These are phyloP conservation scores for Mesopsocus fuscifrons DNA, from an alignment of 2,888 invertebrate genomes.

Conservation along the genomic window DNA sequence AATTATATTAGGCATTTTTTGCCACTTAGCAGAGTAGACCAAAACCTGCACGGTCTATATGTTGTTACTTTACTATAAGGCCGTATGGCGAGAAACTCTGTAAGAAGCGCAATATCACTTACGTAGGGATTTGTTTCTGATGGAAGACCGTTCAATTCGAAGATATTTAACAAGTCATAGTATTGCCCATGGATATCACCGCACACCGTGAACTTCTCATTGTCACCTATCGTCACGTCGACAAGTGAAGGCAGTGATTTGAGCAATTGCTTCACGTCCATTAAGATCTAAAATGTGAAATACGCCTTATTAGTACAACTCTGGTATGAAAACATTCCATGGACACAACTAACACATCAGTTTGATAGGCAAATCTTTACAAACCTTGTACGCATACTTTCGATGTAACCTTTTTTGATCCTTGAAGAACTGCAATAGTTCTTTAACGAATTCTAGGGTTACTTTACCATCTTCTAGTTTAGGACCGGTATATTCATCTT, in stretches of 20 bases:
- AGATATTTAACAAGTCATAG: slow-evolving; percentile 96
- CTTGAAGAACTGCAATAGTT: slow-evolving; percentile 78
- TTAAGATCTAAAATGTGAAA: slow-evolving; percentile 53
- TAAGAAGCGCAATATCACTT: too few species aligned
- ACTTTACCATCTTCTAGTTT: slow-evolving; percentile 71
- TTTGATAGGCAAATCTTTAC: too few species aligned
- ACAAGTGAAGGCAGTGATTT: slow-evolving; percentile 72
- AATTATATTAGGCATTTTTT: neutral
- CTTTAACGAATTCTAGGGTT: slow-evolving; percentile 71
- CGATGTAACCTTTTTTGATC: slow-evolving; percentile 84
- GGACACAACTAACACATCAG: too few species aligned
- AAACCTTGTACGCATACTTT: slow-evolving; percentile 90
- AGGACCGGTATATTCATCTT: slow-evolving; percentile 88
- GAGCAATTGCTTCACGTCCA: slow-evolving; percentile 73
- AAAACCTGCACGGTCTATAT: too few species aligned
- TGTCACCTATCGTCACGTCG: slow-evolving; percentile 70
- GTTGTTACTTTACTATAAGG: too few species aligned
- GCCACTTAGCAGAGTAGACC: too few species aligned
- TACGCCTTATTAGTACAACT: neutral
- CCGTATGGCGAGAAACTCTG: too few species aligned
- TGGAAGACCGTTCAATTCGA: slow-evolving; percentile 89
- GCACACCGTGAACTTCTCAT: slow-evolving; percentile 90
- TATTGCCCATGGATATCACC: slow-evolving; percentile 99
- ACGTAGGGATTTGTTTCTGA: slow-evolving; percentile 89
- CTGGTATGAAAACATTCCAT: neutral